These are phyloP conservation scores for Lampropteryx suffumata DNA, from an alignment of 2,888 invertebrate species.

Conservation along the genomic window DNA sequence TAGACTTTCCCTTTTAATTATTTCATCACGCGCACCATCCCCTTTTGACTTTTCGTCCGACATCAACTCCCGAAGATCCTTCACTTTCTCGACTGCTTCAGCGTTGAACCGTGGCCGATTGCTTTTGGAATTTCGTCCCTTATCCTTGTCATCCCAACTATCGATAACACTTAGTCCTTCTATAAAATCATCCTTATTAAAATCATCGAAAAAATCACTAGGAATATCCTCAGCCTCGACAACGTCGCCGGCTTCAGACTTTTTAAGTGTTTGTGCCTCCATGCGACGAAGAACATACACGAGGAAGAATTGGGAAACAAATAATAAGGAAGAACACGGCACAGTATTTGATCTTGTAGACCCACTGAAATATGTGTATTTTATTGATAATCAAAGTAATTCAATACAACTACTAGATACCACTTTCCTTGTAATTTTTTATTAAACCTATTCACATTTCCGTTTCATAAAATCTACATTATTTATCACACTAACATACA, in stretches of 20 bases:
- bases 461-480: no score
- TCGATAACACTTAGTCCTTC: conserved; percentile 75
- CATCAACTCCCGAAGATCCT: conserved; percentile 62
- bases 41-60: conserved; percentile 14
- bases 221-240: conserved; percentile 61
- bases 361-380: no score
- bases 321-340: no score
- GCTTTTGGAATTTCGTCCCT: conserved; percentile 37
- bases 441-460: no score
- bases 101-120: conserved; percentile 41
- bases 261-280: conserved; percentile 16
- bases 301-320: neutral
- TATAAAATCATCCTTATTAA: conserved; percentile 72
- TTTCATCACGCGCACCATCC: conserved; percentile 9
- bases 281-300: conserved; percentile 12
- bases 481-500: no score
- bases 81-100: conserved; percentile 50
- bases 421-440: no score
- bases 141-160: conserved; percentile 59
- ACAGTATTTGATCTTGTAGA: no score
- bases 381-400: no score
- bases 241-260: conserved; percentile 47
- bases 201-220: conserved; percentile 78
- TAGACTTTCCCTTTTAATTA: neutral
- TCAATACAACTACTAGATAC: no score